These are phyloP conservation scores for Notechis scutatus DNA, from an alignment of 2,113 vertebrate species.

Conservation along the genomic window DNA sequence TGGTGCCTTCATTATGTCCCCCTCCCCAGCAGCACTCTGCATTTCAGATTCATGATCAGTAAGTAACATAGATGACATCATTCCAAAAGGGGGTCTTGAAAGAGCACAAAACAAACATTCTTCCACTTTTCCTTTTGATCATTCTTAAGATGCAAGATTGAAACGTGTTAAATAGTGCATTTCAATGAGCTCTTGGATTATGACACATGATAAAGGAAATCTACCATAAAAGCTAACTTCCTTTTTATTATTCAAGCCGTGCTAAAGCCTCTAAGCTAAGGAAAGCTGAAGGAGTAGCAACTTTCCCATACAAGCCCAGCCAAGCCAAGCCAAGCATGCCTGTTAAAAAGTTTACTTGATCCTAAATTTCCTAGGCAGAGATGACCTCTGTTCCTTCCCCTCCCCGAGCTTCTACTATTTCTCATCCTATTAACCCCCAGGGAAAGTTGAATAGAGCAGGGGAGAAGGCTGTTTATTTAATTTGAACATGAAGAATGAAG, in stretches of 20 bases:
- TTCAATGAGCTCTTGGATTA: slow-evolving; percentile 4
- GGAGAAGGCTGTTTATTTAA: slow-evolving; percentile 17
- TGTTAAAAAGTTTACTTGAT: neutral
- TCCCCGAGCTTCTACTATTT: neutral
- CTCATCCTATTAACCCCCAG: neutral
- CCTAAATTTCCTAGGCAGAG: neutral
- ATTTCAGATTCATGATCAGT: neutral
- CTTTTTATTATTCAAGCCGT: neutral
- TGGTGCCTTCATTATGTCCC: neutral
- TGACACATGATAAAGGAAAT: neutral
- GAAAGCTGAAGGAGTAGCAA: neutral
- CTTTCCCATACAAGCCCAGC: neutral
- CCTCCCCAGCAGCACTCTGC: neutral
- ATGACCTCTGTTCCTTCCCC: neutral
- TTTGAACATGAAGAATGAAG: slow-evolving; percentile 24
- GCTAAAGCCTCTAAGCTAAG: neutral
- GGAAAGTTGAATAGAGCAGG: neutral
- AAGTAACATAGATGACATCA: neutral
- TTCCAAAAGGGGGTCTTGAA: neutral
- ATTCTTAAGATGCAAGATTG: neutral
- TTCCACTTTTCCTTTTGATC: neutral
- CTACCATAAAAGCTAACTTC: neutral
- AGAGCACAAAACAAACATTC: neutral
- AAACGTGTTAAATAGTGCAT: neutral
- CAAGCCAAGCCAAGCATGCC: neutral